Base-by-base conservation (phyloP, 2,797 vertebrate species). In the Sebastes oblongus region DNA sequence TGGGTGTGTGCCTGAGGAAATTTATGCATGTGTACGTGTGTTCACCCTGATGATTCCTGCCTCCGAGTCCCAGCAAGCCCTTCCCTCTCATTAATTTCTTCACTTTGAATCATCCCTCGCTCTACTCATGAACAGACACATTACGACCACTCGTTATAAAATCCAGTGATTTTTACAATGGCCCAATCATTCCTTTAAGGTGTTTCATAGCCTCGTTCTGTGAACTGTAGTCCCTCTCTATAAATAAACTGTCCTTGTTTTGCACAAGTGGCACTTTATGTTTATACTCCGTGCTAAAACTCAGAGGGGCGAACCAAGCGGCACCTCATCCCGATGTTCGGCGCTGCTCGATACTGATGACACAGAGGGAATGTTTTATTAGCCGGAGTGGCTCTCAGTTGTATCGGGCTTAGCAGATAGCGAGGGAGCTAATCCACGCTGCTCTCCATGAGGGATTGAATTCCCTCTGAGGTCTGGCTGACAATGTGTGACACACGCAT, bases 361-460 rank as follows among this genome's bases (percentile, higher is more conserved):
- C 86, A 80, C 71, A 42, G 62, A 78, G 64, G 77, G 75, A 87
- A 86, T 84, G 76, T 81, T 87, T 89, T 87, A 90, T 90, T 86
- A 83, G 84, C 65, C 72, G 46, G 81, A 89, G 82, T 87, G 74
- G 77, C 84, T 90, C 83, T 92, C 66, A 54, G 81, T 89, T 80
- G 77, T 81, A 71, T 56, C 78, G 36, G 82, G 82, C 77, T 93
- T 88, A 89, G 82, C 68, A 87, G 91, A 94, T 88, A 92, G 89
- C 10, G 67, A 85, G 66, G 62, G 77, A 81, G 91, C 81, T 95
- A 94, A 95, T 93, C 91, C 91, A 80, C 52, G 8, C 72, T 32
- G 66, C 81, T 79, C 77, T 80, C 77, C 78, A 25, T 75, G 77
- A 88, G 81, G 86, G 91, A 94, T 91, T 91, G 88, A 86, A 93